A percentile compares a stretch with the other conserved stretches of the same genome.
phyloP scores from a whole-genome alignment of 2,888 invertebrate species.

The Microctonus brassicae region DNA sequence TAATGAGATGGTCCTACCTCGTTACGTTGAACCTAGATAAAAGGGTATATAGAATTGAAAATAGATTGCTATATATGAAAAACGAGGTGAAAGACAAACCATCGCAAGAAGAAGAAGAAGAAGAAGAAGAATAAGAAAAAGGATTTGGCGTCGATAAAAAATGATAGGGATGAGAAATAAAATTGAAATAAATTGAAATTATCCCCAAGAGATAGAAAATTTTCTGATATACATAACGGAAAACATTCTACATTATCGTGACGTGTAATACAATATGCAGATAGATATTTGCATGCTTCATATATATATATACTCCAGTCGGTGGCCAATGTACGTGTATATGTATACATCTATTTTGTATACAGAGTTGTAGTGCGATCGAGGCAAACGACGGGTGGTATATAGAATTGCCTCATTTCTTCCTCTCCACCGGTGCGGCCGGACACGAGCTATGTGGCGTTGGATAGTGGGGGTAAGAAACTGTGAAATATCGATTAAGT shows the following conservation, averaged over 20 bases:
- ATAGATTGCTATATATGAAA: background rate
- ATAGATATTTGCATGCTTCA: slow-evolving; percentile 63
- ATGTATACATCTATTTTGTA: background rate
- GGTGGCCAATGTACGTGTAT: background rate
- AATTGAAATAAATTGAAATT: background rate
- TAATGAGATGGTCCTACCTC: slow-evolving; percentile 54
- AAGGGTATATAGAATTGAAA: slow-evolving; percentile 23
- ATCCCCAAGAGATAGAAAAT: background rate
- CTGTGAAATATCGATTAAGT: slow-evolving; percentile 71
- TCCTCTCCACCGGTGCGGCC: slow-evolving; percentile 35
- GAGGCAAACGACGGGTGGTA: slow-evolving; percentile 22
- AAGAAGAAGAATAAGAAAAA: background rate
- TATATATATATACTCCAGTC: slow-evolving; percentile 23
- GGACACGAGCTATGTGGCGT: slow-evolving; percentile 47
- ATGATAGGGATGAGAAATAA: slow-evolving; percentile 36
- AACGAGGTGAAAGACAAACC: background rate
- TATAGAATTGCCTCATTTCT: slow-evolving; percentile 23
- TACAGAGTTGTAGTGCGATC: slow-evolving; percentile 39
- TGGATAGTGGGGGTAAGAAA: slow-evolving; percentile 68
- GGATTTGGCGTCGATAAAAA: slow-evolving; percentile 45
- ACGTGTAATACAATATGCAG: slow-evolving; percentile 66
- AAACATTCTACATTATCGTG: slow-evolving; percentile 56
- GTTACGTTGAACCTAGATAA: slow-evolving; percentile 23
- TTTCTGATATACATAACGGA: background rate
- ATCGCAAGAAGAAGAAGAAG: background rate